Evolutionary conservation across 2,797 vertebrate genomes (phyloP).

Genomic region (Pterois miles): DNA sequence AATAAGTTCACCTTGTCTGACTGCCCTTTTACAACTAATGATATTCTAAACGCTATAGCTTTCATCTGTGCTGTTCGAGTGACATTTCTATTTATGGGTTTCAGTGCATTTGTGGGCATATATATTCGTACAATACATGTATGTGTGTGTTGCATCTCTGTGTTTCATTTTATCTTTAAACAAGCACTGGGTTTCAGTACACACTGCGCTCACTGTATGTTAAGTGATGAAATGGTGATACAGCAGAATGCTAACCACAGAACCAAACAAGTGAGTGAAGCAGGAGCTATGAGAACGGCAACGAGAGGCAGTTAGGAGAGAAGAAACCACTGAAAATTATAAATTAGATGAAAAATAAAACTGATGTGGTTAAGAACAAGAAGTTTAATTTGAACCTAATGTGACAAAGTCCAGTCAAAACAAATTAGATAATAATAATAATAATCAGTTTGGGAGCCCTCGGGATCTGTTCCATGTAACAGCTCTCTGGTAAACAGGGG

Average conservation of each 20-base stretch:
- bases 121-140: constrained; percentile 2
- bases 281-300: not conserved
- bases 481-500: constrained; percentile 19
- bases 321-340: not conserved
- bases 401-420: constrained; percentile 19
- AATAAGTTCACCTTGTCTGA: constrained; percentile 63
- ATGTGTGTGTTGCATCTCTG: constrained; percentile 5
- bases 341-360: not conserved
- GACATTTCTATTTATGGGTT: constrained; percentile 13
- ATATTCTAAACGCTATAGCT: constrained; percentile 58
- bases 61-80: constrained; percentile 23
- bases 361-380: not conserved
- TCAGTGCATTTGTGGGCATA: constrained; percentile 4
- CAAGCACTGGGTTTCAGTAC: constrained; percentile 42
- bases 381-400: constrained; percentile 6
- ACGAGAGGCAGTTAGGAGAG: constrained; percentile 9
- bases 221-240: constrained; percentile 62
- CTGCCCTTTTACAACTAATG: constrained; percentile 61
- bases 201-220: constrained; percentile 32
- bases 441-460: constrained; percentile 22
- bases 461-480: not conserved
- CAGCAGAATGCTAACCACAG: constrained; percentile 67
- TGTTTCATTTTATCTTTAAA: constrained; percentile 54
- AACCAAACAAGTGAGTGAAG: constrained; percentile 42
- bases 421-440: constrained; percentile 20